Percentiles rank a stretch among this genome's conserved stretches.
Evolutionary conservation across 2,888 invertebrate species (phyloP).

Genomic region (Gnatocerus cornutus): DNA sequence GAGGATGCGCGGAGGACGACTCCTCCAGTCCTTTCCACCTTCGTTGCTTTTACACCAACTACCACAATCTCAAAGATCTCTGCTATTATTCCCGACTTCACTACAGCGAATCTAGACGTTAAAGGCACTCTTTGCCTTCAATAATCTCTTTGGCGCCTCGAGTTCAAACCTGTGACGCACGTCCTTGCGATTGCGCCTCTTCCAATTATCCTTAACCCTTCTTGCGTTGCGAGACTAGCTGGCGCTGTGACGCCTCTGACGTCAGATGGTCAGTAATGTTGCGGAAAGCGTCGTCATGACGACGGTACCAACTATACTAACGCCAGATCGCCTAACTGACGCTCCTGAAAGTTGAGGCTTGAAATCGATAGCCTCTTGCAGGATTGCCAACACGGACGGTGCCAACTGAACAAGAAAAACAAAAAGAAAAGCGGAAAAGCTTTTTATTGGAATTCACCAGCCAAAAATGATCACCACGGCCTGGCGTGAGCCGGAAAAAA

Average conservation of each 20-base stretch:
- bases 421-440: no score
- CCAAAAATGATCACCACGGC: no score
- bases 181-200: constrained; percentile 54
- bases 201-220: constrained; percentile 73
- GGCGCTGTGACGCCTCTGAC: constrained; percentile 69
- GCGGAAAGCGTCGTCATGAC: constrained; percentile 69
- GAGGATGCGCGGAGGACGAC: constrained; percentile 53
- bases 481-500: no score
- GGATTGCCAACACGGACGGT: constrained; percentile 47
- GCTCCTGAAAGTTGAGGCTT: constrained; percentile 10
- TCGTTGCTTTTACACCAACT: background rate
- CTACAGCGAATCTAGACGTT: constrained; percentile 16
- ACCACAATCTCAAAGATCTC: background rate
- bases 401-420: no score
- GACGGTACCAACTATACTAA: constrained; percentile 63
- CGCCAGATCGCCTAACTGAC: constrained; percentile 52
- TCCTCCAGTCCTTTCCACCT: no score
- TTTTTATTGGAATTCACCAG: no score
- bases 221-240: constrained; percentile 70
- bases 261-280: constrained; percentile 69
- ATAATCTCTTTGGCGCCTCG: constrained; percentile 15
- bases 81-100: no score
- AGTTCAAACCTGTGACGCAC: constrained; percentile 8
- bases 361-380: constrained; percentile 56
- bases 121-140: background rate